phyloP scores from a whole-genome alignment of 2,113 vertebrate species.

The Lampris megalopsis region DNA sequence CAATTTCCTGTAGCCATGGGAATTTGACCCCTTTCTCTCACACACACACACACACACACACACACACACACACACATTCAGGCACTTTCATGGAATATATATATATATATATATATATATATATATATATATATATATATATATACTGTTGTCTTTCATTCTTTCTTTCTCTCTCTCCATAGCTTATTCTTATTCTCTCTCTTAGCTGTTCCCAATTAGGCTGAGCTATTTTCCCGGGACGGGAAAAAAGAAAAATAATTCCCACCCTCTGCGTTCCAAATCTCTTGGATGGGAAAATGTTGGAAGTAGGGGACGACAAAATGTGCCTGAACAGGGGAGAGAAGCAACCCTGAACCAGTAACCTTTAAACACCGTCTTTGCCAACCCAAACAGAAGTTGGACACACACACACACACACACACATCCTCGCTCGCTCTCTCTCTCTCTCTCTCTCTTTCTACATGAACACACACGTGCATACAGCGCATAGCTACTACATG shows the following conservation, averaged over 20 bases:
- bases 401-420: neutral
- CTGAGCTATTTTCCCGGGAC: neutral
- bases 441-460: too few species aligned
- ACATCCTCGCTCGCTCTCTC: too few species aligned
- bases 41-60: conserved; percentile 22
- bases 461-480: too few species aligned
- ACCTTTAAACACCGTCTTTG: conserved; percentile 51
- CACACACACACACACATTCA: neutral
- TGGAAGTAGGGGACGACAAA: neutral
- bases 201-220: neutral
- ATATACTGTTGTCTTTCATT: too few species aligned
- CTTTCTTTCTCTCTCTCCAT: neutral
- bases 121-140: too few species aligned
- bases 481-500: too few species aligned
- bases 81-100: too few species aligned
- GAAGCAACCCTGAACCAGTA: conserved; percentile 6
- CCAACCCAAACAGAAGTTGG: conserved; percentile 40
- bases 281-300: neutral
- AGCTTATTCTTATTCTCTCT: neutral
- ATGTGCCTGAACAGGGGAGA: conserved; percentile 43
- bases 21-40: conserved; percentile 78
- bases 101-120: too few species aligned
- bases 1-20: conserved; percentile 84
- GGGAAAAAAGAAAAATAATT: neutral
- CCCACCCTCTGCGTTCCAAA: neutral